Base-by-base conservation (phyloP, 2,888 invertebrate species). In the Bimastos eiseni region DNA sequence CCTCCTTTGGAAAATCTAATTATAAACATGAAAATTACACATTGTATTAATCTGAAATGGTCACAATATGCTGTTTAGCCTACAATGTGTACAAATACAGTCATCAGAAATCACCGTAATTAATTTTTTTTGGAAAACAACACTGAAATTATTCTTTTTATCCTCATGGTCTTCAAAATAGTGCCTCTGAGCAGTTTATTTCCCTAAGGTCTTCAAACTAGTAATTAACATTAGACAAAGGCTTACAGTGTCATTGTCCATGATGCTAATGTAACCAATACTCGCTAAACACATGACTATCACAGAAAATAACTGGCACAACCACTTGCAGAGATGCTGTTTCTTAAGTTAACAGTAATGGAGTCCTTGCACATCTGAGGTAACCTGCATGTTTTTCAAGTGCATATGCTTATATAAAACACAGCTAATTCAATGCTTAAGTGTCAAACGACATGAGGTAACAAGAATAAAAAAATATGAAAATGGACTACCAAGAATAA, bases 1-100 rank as follows among this genome's bases (percentile, higher is more conserved):
- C 96, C 94, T 97, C 97, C 92, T 97, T 96, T 49, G 98, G 98
- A 95, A 98, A 98, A 95, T 98, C 98, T 95, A 93, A 38, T 92
- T 91, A 41, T 24, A 37, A 6, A 37, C 15, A 38, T 33, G 34
- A 88, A 36, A 30, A n/a, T n/a, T 34, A 88, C 2, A 36, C 24
- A 37, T 0, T 34, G 30, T 49, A 49, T 1, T 1, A 49, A 6
- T 49, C 49, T 24, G 49, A 44, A 44, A 44, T 11, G 44, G 44
- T 44, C 15, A 19, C 19, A 38, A 38, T 38, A 38, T 11, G 17
- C 44, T 44, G 44, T 17, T 49, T 24, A 24, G 24, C 21, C 49
- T 49, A 24, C 24, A 49, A n/a, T 11, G 8, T 11, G 13, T 70
- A 70, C n/a, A 6, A 70, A 1, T 70, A 70, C 8, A 30, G 11